Conservation (phyloP, 2,113 vertebrate species). For the Neolamprologus ventralis region DNA sequence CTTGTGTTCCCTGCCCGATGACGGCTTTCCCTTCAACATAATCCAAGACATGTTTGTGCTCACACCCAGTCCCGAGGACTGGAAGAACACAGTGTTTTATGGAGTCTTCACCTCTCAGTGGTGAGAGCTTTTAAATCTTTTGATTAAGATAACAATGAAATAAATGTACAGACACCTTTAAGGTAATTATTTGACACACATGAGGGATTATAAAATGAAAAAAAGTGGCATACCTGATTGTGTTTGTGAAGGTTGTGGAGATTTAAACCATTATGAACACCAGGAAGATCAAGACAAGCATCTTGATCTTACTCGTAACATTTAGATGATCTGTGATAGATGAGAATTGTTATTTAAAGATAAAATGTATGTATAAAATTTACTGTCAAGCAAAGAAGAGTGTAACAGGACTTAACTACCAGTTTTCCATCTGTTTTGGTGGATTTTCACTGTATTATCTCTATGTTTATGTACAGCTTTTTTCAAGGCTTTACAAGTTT, state of each 20-base stretch:
- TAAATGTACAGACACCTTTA: not conserved
- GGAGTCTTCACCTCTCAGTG: slow-evolving; percentile 96
- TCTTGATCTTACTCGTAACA: not conserved
- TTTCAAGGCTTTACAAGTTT: not conserved
- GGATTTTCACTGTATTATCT: not conserved
- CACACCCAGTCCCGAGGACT: slow-evolving; percentile 74
- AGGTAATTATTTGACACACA: not conserved
- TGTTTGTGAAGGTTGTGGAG: not conserved
- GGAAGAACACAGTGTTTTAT: slow-evolving; percentile 83
- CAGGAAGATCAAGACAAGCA: not conserved
- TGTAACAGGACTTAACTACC: not conserved
- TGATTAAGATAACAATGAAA: not conserved
- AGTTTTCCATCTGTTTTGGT: not conserved
- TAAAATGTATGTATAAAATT: not conserved
- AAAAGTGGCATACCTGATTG: not conserved
- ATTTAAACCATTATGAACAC: not conserved
- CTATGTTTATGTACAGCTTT: not conserved
- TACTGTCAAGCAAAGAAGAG: not conserved
- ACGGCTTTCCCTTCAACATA: slow-evolving; percentile 93
- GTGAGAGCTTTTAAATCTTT: slow-evolving; percentile 58
- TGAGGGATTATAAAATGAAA: not conserved
- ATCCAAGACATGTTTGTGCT: slow-evolving; percentile 93
- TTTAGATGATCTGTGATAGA: not conserved
- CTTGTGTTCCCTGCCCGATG: slow-evolving; percentile 83
- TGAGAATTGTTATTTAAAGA: not conserved